Evolutionary conservation across 2,797 vertebrate species (phyloP).

Genomic region (Pseudochromis fuscus): DNA sequence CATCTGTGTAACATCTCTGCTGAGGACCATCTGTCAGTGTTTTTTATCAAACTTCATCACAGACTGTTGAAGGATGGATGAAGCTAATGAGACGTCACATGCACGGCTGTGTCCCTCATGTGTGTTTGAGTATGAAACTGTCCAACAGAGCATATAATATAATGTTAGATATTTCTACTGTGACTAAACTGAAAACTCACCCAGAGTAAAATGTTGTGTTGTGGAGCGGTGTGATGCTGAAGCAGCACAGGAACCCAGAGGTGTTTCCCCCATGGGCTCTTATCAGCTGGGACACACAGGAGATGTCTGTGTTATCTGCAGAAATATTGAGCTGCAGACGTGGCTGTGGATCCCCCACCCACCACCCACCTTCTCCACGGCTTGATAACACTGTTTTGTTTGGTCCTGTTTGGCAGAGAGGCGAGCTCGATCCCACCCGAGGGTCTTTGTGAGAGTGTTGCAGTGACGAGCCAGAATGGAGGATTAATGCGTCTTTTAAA

Average conservation of each 20-base stretch:
- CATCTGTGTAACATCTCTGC: too few relatives aligned
- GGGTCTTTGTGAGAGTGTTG: constrained; percentile 51
- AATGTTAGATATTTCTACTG: too few relatives aligned
- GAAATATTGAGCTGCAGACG: constrained; percentile 54
- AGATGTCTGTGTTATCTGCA: constrained; percentile 62
- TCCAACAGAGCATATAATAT: too few relatives aligned
- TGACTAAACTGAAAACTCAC: too few relatives aligned
- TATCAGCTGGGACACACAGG: constrained; percentile 74
- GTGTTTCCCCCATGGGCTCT: constrained; percentile 52
- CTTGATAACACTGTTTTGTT: constrained; percentile 61
- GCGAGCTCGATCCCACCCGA: constrained; percentile 35
- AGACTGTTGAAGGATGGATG: too few relatives aligned
- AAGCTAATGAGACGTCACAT: too few relatives aligned
- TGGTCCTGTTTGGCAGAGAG: constrained; percentile 43
- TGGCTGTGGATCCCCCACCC: constrained; percentile 52
- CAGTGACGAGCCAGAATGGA: constrained; percentile 43
- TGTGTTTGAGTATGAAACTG: too few relatives aligned
- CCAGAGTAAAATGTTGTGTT: too few relatives aligned
- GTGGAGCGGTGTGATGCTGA: constrained; percentile 17
- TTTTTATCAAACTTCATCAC: too few relatives aligned
- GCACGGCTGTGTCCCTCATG: too few relatives aligned
- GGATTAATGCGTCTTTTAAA: constrained; percentile 56
- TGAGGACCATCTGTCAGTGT: too few relatives aligned
- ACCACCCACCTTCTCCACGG: constrained; percentile 33
- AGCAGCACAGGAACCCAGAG: constrained; percentile 20